Evolutionary conservation across 2,113 vertebrate species (phyloP), one percentile per base, ranked within the genome.

Genomic region (Etheostoma spectabile): DNA sequence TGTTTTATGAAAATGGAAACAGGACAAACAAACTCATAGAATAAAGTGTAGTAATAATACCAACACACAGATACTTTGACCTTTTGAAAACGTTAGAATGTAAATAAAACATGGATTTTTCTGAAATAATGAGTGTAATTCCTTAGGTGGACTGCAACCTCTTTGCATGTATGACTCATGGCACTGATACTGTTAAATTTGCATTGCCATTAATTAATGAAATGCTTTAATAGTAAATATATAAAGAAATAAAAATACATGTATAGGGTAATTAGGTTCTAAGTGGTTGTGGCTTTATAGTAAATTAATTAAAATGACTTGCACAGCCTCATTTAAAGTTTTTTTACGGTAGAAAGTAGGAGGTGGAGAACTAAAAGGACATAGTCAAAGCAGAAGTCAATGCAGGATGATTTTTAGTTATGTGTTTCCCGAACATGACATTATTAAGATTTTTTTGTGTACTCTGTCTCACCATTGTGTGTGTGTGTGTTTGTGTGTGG

Each of bases 1-100:
- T 6, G 19, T 80, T 83, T 85, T 51, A 60, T 72, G 61, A 48
- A 82, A 74, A 74, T 42, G 46, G 76, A 63, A 65, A 66, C 53
- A 52, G 11, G 27, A 14, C 21, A 70, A 64, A 48, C 22, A 49
- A 68, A 53, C 1, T 59, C 21, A 30, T 2, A 68, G 8, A 48
- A 57, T 18, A 38, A 68, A 74, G 55, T 64, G 22, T 22, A 7
- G 21, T 18, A 27, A 21, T 45, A 49, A 30, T 8, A 46, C 1
- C 22, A 24, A 45, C 22, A 56, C 5, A 62, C 3, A 22, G 12
- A 56, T 64, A 72, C 35, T 42, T 67, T 42, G 2, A 18, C 2
- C 18, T 51, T 35, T 80, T 48, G 63, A 8, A 53, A 53, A 62
- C 6, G 33, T 51, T 22, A 24, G 45, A 63, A 49, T 22, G 21